These are phyloP conservation scores for Hippotragus niger DNA, from an alignment of 2,113 vertebrate species.

Conservation along the genomic window DNA sequence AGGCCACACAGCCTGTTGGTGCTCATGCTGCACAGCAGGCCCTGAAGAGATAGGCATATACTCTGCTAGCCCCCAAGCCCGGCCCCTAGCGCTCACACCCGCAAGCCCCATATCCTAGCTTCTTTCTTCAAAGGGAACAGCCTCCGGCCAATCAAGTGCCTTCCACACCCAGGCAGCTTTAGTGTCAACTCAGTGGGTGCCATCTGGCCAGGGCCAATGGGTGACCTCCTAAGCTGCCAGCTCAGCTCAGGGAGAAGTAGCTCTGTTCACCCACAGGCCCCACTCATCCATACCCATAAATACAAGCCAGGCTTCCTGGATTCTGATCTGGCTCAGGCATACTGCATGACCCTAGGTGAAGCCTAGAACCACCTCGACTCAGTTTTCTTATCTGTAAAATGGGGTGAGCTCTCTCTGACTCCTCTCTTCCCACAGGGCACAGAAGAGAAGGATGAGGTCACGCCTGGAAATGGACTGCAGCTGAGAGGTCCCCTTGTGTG, in stretches of 20 bases:
- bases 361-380: not conserved
- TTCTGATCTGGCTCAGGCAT: not conserved
- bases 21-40: not conserved
- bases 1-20: not conserved
- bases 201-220: not conserved
- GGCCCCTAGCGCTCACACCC: not conserved
- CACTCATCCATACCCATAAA: not conserved
- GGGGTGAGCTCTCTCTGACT: not conserved
- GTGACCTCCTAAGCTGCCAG: not conserved
- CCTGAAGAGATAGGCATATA: not conserved
- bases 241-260: not conserved
- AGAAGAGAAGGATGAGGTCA: constrained; percentile 17
- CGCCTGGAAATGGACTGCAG: not conserved
- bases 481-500: not conserved
- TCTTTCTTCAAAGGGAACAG: not conserved
- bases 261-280: not conserved
- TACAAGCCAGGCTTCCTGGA: not conserved
- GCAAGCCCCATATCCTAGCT: not conserved
- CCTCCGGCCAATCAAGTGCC: not conserved
- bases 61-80: not conserved
- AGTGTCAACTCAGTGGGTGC: not conserved
- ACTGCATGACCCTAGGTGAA: not conserved
- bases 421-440: not conserved
- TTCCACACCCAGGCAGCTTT: not conserved
- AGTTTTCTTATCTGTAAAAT: constrained; percentile 39